Conservation (phyloP, 2,888 invertebrate genomes). For the Drosophila rubida region DNA sequence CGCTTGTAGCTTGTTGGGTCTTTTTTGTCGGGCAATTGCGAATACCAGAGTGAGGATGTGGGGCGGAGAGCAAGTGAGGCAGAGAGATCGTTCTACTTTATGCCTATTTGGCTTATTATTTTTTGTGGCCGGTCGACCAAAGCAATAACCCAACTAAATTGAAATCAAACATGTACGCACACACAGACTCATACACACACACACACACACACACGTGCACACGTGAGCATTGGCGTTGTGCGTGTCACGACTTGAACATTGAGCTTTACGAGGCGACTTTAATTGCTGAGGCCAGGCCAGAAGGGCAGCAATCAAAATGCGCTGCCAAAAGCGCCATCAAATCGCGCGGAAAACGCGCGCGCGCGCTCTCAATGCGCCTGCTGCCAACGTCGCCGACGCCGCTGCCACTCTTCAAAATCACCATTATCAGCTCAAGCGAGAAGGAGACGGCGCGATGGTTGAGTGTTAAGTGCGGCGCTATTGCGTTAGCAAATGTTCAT, state of each 20-base stretch:
- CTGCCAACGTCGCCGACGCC: too few species aligned
- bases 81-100: slow-evolving; percentile 49
- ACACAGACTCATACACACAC: slow-evolving; percentile 9
- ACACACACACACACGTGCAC: not conserved
- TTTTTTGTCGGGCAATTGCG: slow-evolving; percentile 14
- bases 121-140: slow-evolving; percentile 53
- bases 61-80: not conserved
- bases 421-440: slow-evolving; percentile 37
- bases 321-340: slow-evolving; percentile 71
- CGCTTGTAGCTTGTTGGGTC: not conserved
- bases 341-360: slow-evolving; percentile 73
- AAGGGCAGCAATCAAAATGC: slow-evolving; percentile 58
- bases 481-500: slow-evolving; percentile 65
- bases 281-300: slow-evolving; percentile 57
- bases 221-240: slow-evolving; percentile 22
- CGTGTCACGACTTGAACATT: slow-evolving; percentile 46
- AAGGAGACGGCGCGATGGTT: slow-evolving; percentile 10
- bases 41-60: not conserved
- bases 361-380: not conserved
- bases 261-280: slow-evolving; percentile 67
- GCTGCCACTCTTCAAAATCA: slow-evolving; percentile 43
- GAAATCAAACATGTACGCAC: slow-evolving; percentile 69
- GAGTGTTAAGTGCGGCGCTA: slow-evolving; percentile 70
- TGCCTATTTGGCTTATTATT: slow-evolving; percentile 66
- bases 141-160: slow-evolving; percentile 74